Conservation (phyloP, 2,113 vertebrate genomes). For the Oryzias woworae region DNA sequence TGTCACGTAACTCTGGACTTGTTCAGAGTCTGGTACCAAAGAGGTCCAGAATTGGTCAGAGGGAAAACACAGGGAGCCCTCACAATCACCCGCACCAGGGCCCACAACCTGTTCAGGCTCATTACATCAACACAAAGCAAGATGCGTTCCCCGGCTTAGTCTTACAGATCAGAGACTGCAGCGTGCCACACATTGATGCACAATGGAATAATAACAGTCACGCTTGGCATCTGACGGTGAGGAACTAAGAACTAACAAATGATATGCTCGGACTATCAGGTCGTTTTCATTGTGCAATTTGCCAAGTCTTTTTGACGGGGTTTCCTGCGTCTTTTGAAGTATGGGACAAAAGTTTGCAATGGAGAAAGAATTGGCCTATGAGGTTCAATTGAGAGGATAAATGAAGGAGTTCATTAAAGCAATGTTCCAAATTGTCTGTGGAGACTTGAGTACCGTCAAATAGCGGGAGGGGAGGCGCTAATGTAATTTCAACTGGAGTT, state of each 20-base stretch:
- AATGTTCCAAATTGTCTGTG: conserved; percentile 21
- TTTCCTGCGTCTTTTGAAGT: conserved; percentile 46
- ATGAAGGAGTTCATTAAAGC: conserved; percentile 55
- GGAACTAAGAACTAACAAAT: conserved; percentile 32
- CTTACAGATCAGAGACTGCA: conserved; percentile 43
- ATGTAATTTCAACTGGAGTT: conserved; percentile 30
- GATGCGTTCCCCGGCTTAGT: conserved; percentile 40
- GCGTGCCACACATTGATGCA: conserved; percentile 40
- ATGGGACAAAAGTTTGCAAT: conserved; percentile 26
- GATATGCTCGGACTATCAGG: conserved; percentile 53
- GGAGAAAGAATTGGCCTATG: conserved; percentile 13
- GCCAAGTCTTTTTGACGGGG: conserved; percentile 27
- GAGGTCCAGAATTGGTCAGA: conserved; percentile 25
- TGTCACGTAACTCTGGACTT: conserved; percentile 50
- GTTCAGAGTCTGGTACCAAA: not conserved
- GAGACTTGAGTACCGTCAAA: conserved; percentile 22
- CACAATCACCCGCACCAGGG: conserved; percentile 47
- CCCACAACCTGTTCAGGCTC: conserved; percentile 54
- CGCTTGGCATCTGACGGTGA: conserved; percentile 24
- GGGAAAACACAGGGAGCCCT: conserved; percentile 38
- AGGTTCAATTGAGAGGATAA: conserved; percentile 40
- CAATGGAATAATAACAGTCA: conserved; percentile 49
- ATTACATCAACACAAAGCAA: conserved; percentile 65
- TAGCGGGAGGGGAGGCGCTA: conserved; percentile 17
- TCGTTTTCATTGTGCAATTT: conserved; percentile 52